phyloP scores from a whole-genome alignment of 2,888 invertebrate species.

The Zygogramma bicolorata region DNA sequence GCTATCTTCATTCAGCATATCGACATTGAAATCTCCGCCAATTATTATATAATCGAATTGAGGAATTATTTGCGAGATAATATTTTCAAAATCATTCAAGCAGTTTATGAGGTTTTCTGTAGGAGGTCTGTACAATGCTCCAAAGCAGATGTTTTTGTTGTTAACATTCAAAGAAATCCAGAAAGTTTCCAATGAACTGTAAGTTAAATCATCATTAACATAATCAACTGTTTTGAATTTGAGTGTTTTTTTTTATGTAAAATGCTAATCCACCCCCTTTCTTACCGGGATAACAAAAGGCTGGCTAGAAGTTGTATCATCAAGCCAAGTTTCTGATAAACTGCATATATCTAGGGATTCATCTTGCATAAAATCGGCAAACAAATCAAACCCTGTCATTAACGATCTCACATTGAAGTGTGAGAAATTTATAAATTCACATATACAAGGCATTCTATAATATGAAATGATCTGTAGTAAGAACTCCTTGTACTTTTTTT shows the following conservation, averaged over 20 bases:
- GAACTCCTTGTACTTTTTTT: background rate
- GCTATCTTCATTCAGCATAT: too few species aligned
- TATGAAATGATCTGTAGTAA: background rate
- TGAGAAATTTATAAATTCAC: background rate
- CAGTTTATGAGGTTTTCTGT: too few species aligned
- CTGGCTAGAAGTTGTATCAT: background rate
- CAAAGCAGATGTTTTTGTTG: too few species aligned
- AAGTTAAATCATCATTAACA: too few species aligned
- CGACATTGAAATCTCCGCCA: too few species aligned
- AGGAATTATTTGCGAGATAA: too few species aligned
- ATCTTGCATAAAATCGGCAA: background rate
- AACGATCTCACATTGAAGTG: background rate
- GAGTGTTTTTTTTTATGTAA: background rate
- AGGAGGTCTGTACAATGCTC: too few species aligned
- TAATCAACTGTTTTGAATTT: background rate
- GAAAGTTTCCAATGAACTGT: too few species aligned
- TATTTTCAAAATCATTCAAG: too few species aligned
- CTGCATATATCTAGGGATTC: background rate
- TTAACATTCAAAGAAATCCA: too few species aligned
- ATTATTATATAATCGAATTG: too few species aligned
- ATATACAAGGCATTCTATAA: background rate
- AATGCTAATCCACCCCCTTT: background rate
- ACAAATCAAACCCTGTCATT: background rate
- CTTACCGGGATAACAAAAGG: background rate
- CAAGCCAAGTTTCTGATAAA: background rate